Conservation (phyloP, 2,113 vertebrate species). For the Delphinapterus leucas region DNA sequence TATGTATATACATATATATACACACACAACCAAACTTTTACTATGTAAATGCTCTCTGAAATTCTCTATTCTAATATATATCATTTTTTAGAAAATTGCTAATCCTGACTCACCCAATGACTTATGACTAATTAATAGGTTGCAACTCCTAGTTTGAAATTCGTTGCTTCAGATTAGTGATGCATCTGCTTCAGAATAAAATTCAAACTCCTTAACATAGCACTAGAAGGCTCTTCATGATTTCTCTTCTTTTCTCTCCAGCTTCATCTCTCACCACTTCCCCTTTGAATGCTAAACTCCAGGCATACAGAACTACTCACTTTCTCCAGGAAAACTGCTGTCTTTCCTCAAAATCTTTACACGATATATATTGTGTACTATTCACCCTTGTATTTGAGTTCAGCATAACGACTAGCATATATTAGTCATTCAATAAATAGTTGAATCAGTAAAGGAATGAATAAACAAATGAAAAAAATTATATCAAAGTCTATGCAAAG, state of each 20-base stretch:
- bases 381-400: neutral
- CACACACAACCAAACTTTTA: neutral
- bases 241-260: neutral
- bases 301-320: neutral
- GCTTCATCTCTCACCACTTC: neutral
- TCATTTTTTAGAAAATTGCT: neutral
- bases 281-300: neutral
- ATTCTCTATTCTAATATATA: neutral
- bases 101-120: neutral
- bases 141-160: neutral
- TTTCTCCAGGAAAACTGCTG: neutral
- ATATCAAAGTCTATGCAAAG: neutral
- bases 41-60: neutral
- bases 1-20: neutral
- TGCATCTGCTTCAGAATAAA: neutral
- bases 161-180: neutral
- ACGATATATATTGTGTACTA: neutral
- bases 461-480: neutral
- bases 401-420: neutral
- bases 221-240: neutral
- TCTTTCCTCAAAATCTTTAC: neutral
- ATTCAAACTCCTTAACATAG: neutral
- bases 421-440: neutral
- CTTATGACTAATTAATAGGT: neutral
- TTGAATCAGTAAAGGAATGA: neutral